A percentile compares a stretch with the other conserved stretches of the same genome.
Conservation (phyloP, 2,113 vertebrate species). For the Romanogobio albipinnatus region DNA sequence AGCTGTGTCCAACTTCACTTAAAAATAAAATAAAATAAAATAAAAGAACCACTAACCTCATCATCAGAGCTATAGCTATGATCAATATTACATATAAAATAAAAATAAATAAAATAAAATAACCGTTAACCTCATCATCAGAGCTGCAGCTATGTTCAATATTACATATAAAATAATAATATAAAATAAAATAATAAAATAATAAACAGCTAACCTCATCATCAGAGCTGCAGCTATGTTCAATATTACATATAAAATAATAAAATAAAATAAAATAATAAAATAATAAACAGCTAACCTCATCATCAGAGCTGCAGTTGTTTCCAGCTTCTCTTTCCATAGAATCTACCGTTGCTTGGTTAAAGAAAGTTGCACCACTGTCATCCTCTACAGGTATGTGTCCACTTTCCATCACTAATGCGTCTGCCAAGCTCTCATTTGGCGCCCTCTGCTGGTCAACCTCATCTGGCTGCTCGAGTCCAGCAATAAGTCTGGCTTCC, state of each 20-base stretch:
- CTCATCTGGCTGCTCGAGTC: constrained; percentile 42
- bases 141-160: not conserved
- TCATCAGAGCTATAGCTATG: too few species aligned
- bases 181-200: too few species aligned
- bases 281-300: constrained; percentile 43
- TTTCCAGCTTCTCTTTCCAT: not conserved
- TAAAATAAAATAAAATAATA: not conserved
- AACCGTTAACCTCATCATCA: not conserved
- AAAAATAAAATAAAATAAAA: too few species aligned
- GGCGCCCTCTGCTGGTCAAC: constrained; percentile 51
- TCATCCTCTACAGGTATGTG: constrained; percentile 69
- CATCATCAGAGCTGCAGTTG: constrained; percentile 45
- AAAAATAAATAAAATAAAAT: not conserved
- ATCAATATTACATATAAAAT: not conserved
- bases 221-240: constrained; percentile 4
- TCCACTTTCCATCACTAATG: constrained; percentile 55
- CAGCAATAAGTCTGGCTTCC: constrained; percentile 44
- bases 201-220: constrained; percentile 49
- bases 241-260: too few species aligned
- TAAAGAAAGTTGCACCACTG: constrained; percentile 68
- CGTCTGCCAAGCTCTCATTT: constrained; percentile 34
- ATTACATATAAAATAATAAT: not conserved
- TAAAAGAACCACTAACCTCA: not conserved
- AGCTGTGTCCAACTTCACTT: too few species aligned
- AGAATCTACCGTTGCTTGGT: constrained; percentile 64